These are phyloP conservation scores for Frankliniella intonsa DNA, from an alignment of 2,888 invertebrate species.

Conservation along the genomic window DNA sequence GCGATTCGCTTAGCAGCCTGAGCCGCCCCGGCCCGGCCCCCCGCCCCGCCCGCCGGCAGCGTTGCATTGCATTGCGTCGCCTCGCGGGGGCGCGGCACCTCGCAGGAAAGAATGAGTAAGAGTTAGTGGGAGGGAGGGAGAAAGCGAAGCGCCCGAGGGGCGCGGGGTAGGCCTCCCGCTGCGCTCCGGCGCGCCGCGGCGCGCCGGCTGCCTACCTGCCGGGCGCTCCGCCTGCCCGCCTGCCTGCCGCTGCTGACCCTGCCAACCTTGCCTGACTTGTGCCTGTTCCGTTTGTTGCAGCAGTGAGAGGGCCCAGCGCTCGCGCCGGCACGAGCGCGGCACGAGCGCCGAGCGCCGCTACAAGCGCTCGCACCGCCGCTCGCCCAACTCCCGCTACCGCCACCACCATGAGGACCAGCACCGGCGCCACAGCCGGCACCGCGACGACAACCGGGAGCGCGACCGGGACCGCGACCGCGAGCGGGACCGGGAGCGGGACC, in stretches of 20 bases:
- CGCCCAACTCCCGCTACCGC: constrained; percentile 69
- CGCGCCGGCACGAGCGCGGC: constrained; percentile 63
- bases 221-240: not conserved
- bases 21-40: too few relatives aligned
- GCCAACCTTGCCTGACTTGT: not conserved
- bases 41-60: too few relatives aligned
- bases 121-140: too few relatives aligned
- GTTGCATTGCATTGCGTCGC: too few relatives aligned
- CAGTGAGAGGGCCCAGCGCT: constrained; percentile 57
- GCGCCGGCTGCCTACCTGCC: not conserved
- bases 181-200: not conserved
- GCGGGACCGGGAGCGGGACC: constrained; percentile 31
- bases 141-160: too few relatives aligned
- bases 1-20: too few relatives aligned
- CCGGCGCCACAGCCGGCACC: constrained; percentile 39
- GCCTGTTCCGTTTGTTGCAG: constrained; percentile 46
- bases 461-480: constrained; percentile 21
- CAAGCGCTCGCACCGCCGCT: constrained; percentile 78
- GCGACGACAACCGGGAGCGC: constrained; percentile 31
- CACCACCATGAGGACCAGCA: constrained; percentile 50
- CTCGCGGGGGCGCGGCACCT: too few relatives aligned
- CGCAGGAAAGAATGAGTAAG: too few relatives aligned
- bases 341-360: constrained; percentile 76
- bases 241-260: not conserved
- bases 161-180: not conserved